Evolutionary conservation across 2,797 vertebrate genomes (phyloP).

Genomic region (Naso thynnoides): DNA sequence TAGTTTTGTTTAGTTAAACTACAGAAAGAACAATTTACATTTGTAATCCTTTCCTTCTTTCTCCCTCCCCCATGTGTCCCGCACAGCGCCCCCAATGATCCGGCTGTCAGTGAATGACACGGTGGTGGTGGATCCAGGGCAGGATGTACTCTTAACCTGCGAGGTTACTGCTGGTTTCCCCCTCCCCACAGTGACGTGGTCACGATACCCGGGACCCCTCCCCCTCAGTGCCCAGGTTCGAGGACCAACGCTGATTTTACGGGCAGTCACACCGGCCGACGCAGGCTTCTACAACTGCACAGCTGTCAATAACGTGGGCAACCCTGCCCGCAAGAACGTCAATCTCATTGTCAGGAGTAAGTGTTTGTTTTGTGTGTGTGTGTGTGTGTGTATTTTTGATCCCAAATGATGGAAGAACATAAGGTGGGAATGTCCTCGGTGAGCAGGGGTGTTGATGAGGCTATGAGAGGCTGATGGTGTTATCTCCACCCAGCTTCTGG

Average conservation of each 20-base stretch:
- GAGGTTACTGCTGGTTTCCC: conserved; percentile 91
- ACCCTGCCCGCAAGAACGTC: conserved; percentile 93
- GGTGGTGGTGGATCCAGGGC: conserved; percentile 93
- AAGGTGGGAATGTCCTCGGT: neutral
- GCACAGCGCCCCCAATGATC: conserved; percentile 90
- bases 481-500: neutral
- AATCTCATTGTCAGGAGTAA: conserved; percentile 94
- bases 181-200: conserved; percentile 90
- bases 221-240: conserved; percentile 87
- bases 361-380: conserved; percentile 38
- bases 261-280: conserved; percentile 87
- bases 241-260: conserved; percentile 88
- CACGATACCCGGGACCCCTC: conserved; percentile 89
- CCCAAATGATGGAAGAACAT: neutral
- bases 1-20: neutral
- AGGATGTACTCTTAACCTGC: conserved; percentile 92
- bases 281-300: conserved; percentile 97
- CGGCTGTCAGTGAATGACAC: conserved; percentile 95
- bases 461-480: neutral
- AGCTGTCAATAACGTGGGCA: conserved; percentile 96
- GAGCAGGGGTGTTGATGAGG: neutral
- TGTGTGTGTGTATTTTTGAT: conserved; percentile 20
- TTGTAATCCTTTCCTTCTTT: conserved; percentile 18
- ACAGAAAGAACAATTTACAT: neutral
- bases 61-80: neutral